Percentiles rank a stretch among this genome's conserved stretches.
These are phyloP conservation scores for Misgurnus anguillicaudatus DNA, from an alignment of 2,113 vertebrate species.

Conservation along the genomic window DNA sequence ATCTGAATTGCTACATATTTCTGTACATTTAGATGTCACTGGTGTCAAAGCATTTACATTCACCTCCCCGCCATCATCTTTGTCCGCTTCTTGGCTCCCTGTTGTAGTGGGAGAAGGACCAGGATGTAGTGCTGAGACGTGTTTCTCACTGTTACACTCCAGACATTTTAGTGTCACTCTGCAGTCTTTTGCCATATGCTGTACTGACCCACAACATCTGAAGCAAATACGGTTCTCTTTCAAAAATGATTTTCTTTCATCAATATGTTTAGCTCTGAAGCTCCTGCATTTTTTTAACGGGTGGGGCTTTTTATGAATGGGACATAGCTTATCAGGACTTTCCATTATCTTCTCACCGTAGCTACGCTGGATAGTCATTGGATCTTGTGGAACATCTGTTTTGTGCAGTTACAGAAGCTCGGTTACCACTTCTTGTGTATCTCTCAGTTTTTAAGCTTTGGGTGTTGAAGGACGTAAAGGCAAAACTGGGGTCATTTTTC, in stretches of 20 bases:
- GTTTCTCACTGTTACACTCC: too few relatives aligned
- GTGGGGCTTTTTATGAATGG: not conserved
- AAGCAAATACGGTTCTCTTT: conserved; percentile 4
- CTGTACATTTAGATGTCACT: too few relatives aligned
- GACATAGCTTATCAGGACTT: not conserved
- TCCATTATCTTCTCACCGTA: too few relatives aligned
- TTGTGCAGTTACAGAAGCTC: not conserved
- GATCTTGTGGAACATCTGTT: not conserved
- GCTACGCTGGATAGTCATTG: too few relatives aligned
- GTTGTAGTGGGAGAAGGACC: too few relatives aligned
- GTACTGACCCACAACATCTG: not conserved
- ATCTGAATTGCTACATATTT: not conserved
- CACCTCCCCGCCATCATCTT: too few relatives aligned
- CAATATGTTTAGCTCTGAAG: not conserved
- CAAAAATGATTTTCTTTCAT: not conserved
- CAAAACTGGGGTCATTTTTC: too few relatives aligned
- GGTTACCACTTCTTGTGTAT: too few relatives aligned
- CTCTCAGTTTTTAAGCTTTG: not conserved
- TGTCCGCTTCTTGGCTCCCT: too few relatives aligned
- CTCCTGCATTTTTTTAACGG: not conserved
- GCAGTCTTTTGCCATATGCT: not conserved
- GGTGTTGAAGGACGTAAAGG: not conserved
- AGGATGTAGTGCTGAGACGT: too few relatives aligned
- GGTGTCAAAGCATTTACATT: too few relatives aligned
- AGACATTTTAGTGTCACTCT: not conserved